A percentile compares a stretch with the other conserved stretches of the same genome.
Conservation (phyloP, 2,797 vertebrate species). For the Sciaenops ocellatus region DNA sequence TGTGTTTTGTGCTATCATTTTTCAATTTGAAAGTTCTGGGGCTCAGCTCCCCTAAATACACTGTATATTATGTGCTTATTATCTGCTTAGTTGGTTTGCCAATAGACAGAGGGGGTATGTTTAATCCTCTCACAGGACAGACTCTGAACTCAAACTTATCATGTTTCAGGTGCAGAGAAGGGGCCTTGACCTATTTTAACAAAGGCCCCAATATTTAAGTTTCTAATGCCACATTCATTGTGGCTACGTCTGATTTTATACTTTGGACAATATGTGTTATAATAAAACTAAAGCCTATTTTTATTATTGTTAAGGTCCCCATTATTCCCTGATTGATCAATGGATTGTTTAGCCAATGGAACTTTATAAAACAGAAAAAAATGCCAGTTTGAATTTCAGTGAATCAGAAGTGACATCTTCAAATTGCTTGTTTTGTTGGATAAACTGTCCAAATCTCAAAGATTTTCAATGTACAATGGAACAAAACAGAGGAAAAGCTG, state of each 20-base stretch:
- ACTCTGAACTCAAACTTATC: slow-evolving; percentile 23
- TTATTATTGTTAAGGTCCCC: background rate
- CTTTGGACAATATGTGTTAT: background rate
- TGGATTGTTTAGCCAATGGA: background rate
- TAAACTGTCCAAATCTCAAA: slow-evolving; percentile 10
- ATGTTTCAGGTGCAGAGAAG: slow-evolving; percentile 20
- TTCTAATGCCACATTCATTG: background rate
- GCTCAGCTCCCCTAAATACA: slow-evolving; percentile 66
- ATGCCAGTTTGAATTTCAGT: background rate
- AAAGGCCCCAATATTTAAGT: background rate
- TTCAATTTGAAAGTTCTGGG: slow-evolving; percentile 76
- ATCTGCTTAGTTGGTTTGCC: slow-evolving; percentile 67
- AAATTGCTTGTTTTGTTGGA: slow-evolving; percentile 9
- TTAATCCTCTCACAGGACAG: slow-evolving; percentile 49
- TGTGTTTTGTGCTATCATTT: slow-evolving; percentile 59
- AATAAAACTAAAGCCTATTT: background rate
- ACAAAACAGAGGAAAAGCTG: slow-evolving; percentile 1
- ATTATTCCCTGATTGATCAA: background rate
- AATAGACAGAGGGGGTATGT: slow-evolving; percentile 53
- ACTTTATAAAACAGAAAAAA: background rate
- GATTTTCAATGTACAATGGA: slow-evolving; percentile 12
- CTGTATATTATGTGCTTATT: slow-evolving; percentile 65
- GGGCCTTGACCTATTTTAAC: slow-evolving; percentile 13
- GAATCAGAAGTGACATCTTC: background rate
- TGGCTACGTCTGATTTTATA: background rate